phyloP scores from a whole-genome alignment of 2,888 invertebrate genomes.

The Diarsia rubi region DNA sequence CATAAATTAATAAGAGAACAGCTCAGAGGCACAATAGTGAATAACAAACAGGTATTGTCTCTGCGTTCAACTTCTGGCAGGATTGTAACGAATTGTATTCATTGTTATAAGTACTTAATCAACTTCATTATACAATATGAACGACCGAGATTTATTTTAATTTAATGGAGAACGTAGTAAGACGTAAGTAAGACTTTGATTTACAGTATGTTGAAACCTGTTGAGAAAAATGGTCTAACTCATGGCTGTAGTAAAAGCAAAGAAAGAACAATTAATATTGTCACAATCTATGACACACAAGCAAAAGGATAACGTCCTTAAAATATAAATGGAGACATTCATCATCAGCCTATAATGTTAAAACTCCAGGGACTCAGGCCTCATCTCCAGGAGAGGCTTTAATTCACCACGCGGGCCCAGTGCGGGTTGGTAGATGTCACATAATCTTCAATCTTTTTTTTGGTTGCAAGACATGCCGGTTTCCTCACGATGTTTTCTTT shows the following conservation, averaged over 20 bases:
- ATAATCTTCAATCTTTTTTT: no score
- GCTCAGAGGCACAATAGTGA: slow-evolving; percentile 32
- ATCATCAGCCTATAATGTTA: no score
- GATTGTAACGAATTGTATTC: slow-evolving; percentile 30
- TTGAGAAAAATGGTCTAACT: no score
- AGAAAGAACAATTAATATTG: neutral
- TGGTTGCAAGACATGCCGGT: no score
- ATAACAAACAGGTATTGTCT: slow-evolving; percentile 52
- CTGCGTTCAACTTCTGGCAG: neutral
- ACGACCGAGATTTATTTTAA: slow-evolving; percentile 7
- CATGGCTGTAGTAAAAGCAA: neutral
- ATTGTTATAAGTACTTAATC: slow-evolving; percentile 26
- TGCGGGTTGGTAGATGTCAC: no score
- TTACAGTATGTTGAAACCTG: neutral
- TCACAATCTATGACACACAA: neutral
- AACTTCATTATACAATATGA: slow-evolving; percentile 9
- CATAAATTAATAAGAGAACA: slow-evolving; percentile 26
- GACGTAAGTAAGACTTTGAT: no score
- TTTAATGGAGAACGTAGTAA: slow-evolving; percentile 9
- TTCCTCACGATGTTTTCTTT: no score
- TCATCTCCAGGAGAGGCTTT: no score
- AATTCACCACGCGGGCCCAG: no score
- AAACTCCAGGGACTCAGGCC: no score
- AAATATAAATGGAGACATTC: neutral
- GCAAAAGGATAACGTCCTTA: neutral